phyloP scores from a whole-genome alignment of 2,888 invertebrate genomes.

The Yponomeuta malinellus region DNA sequence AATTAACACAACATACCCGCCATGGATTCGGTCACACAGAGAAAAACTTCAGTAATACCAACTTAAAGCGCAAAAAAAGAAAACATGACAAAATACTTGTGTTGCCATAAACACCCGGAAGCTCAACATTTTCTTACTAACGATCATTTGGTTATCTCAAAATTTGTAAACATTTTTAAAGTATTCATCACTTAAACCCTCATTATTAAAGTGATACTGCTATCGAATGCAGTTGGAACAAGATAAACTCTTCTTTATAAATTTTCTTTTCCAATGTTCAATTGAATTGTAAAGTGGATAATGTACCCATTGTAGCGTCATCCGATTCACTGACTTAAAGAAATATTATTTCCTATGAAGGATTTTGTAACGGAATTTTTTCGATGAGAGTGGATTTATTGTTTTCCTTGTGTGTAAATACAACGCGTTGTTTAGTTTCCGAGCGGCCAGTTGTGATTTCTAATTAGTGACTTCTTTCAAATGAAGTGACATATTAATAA shows the following conservation, averaged over 20 bases:
- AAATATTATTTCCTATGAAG: slow-evolving; percentile 7
- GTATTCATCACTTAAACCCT: neutral
- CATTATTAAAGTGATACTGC: neutral
- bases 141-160: neutral
- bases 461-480: no score
- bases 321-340: slow-evolving; percentile 34
- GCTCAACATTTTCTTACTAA: no score
- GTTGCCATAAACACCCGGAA: no score
- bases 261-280: neutral
- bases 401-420: slow-evolving; percentile 5
- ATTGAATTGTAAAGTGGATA: slow-evolving; percentile 5
- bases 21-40: no score
- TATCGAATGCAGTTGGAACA: neutral
- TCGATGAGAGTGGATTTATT: slow-evolving; percentile 10
- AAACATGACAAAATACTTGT: no score
- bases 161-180: neutral
- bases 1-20: no score
- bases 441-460: neutral
- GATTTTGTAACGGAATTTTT: neutral
- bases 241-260: neutral
- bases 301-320: slow-evolving; percentile 24
- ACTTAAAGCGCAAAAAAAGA: no score
- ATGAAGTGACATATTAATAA: no score
- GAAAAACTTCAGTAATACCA: no score
- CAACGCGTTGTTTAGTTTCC: neutral